Evolutionary conservation across 2,888 invertebrate species (phyloP).

Genomic region (Latrodectus elegans): DNA sequence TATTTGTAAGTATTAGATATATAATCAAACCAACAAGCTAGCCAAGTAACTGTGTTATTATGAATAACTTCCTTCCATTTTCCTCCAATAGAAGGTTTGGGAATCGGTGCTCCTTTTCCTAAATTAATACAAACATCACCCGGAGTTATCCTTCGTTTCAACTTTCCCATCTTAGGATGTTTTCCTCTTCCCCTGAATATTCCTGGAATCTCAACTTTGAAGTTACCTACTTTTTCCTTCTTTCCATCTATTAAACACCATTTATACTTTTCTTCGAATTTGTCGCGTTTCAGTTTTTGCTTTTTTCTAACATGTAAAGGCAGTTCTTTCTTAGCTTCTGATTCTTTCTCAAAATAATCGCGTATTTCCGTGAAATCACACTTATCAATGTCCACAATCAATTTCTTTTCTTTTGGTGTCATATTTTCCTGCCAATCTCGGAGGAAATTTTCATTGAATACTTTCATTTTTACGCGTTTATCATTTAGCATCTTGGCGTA

Average conservation of each 20-base stretch:
- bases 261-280: constrained; percentile 11
- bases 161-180: constrained; percentile 44
- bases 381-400: constrained; percentile 26
- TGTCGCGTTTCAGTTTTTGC: background rate
- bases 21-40: constrained; percentile 41
- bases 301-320: background rate
- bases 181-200: constrained; percentile 49
- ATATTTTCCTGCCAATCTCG: constrained; percentile 30
- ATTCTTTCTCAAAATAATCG: background rate
- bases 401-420: constrained; percentile 20
- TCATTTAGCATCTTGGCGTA: constrained; percentile 29
- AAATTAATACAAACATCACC: constrained; percentile 50
- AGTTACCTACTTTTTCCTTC: constrained; percentile 51
- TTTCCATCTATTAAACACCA: constrained; percentile 45
- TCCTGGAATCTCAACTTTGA: constrained; percentile 49
- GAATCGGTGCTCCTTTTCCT: constrained; percentile 5
- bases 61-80: constrained; percentile 36
- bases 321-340: background rate
- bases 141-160: constrained; percentile 35
- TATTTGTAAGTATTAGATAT: constrained; percentile 14
- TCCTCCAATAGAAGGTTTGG: constrained; percentile 23
- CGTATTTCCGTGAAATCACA: constrained; percentile 30
- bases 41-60: constrained; percentile 39
- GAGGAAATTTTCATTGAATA: constrained; percentile 36
- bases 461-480: background rate